Conservation (phyloP, 92 coral and sea anemone species). For the Chrysogorgia sp. region DNA sequence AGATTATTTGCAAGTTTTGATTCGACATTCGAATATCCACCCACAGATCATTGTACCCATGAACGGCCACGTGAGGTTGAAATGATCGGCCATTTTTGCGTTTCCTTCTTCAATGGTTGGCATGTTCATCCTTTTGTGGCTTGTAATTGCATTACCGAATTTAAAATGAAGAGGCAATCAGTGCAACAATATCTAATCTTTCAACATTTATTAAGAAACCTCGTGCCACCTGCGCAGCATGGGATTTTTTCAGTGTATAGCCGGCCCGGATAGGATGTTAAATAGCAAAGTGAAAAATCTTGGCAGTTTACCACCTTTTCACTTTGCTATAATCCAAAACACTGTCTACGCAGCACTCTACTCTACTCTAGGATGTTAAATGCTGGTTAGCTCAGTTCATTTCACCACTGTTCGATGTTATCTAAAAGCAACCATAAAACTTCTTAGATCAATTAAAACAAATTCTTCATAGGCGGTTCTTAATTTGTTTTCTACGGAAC, state of each 20-base stretch:
- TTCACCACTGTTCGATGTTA: no score
- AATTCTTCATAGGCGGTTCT: no score
- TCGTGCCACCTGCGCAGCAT: constrained; percentile 12
- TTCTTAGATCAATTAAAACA: no score
- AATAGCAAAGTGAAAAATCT: no score
- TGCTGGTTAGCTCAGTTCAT: no score
- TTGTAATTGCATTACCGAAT: constrained; percentile 37
- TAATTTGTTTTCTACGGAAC: no score
- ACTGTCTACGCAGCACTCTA: no score
- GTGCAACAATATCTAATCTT: constrained; percentile 40
- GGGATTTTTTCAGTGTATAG: constrained; percentile 16
- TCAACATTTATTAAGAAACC: constrained; percentile 17
- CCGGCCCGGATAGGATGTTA: constrained; percentile 26
- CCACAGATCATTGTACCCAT: background rate
- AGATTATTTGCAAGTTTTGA: background rate
- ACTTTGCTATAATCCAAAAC: no score
- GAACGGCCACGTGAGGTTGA: constrained; percentile 5
- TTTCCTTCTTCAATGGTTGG: constrained; percentile 9
- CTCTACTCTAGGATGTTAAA: no score
- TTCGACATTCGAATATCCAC: background rate
- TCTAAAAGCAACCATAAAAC: no score
- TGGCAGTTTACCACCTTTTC: no score
- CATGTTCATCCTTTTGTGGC: constrained; percentile 35
- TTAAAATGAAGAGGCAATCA: constrained; percentile 20
- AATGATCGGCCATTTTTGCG: background rate